phyloP scores from a whole-genome alignment of 2,113 vertebrate species.

The Hippocampus abdominalis region DNA sequence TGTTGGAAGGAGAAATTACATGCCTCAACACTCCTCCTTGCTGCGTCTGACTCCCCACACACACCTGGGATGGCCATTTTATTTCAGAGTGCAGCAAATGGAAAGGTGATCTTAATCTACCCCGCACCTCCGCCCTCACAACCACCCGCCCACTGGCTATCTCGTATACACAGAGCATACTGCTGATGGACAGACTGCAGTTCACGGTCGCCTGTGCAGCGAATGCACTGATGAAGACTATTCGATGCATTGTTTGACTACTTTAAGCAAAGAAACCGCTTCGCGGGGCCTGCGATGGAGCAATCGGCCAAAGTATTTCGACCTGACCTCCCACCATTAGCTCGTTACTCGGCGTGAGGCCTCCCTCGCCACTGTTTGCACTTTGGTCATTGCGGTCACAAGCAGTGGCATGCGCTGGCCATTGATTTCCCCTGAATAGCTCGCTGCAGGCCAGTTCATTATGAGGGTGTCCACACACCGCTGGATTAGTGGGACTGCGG shows the following conservation, averaged over 20 bases:
- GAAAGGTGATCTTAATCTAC: slow-evolving; percentile 76
- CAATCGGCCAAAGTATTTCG: slow-evolving; percentile 23
- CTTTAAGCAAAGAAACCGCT: slow-evolving; percentile 1
- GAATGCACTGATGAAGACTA: slow-evolving; percentile 8
- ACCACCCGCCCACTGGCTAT: slow-evolving; percentile 25
- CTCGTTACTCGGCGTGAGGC: slow-evolving; percentile 61
- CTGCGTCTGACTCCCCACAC: slow-evolving; percentile 53
- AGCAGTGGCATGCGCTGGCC: slow-evolving; percentile 44
- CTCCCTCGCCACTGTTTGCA: slow-evolving; percentile 41
- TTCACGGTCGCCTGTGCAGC: slow-evolving; percentile 36
- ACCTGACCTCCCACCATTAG: slow-evolving; percentile 34
- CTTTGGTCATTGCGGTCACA: slow-evolving; percentile 56
- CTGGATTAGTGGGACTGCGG: slow-evolving; percentile 56
- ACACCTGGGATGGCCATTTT: slow-evolving; percentile 75
- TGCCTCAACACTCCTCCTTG: slow-evolving; percentile 64
- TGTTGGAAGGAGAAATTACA: slow-evolving; percentile 61
- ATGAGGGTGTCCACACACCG: slow-evolving; percentile 45
- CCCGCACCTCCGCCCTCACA: slow-evolving; percentile 43
- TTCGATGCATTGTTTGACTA: slow-evolving; percentile 32
- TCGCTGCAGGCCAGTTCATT: slow-evolving; percentile 61
- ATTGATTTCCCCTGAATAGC: slow-evolving; percentile 72
- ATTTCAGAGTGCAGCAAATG: slow-evolving; percentile 71
- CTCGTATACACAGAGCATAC: slow-evolving; percentile 52
- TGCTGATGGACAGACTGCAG: slow-evolving; percentile 58
- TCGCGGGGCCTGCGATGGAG: background rate